Conservation (phyloP, 1,140 invertebrate genomes). For the Euglossa dilemma region DNA sequence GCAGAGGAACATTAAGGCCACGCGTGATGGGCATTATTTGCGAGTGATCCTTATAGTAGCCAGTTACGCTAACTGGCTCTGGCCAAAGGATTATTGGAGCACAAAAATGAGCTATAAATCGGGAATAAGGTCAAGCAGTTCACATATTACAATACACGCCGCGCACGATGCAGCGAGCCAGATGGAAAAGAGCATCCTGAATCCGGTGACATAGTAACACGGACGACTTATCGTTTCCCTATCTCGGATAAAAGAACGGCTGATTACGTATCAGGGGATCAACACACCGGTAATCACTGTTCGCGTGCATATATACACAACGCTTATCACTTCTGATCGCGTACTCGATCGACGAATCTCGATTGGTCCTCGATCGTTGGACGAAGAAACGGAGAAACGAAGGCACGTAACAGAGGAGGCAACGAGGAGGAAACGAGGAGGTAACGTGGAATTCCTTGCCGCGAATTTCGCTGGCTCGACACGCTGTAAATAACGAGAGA, state of each 20-base stretch:
- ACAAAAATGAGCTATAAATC: background rate
- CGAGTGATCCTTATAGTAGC: background rate
- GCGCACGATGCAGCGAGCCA: background rate
- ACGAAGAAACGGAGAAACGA: too few species aligned
- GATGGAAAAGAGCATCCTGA: background rate
- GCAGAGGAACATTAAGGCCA: background rate
- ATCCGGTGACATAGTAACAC: background rate
- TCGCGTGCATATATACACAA: background rate
- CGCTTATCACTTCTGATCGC: background rate
- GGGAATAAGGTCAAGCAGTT: slow-evolving; percentile 9
- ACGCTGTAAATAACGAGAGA: slow-evolving; percentile 13
- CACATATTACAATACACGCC: background rate
- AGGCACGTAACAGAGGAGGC: too few species aligned
- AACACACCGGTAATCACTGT: background rate
- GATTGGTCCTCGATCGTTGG: background rate
- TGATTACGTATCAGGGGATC: background rate
- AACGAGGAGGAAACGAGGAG: background rate
- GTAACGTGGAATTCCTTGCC: too few species aligned
- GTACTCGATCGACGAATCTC: background rate
- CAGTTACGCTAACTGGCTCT: background rate
- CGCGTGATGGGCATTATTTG: slow-evolving; percentile 1
- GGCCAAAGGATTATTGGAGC: background rate
- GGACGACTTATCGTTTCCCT: background rate
- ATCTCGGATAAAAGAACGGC: background rate
- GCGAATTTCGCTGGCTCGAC: background rate